A percentile compares a stretch with the other conserved stretches of the same genome.
phyloP scores from a whole-genome alignment of 2,888 invertebrate species.

The Catocala sponsa region DNA sequence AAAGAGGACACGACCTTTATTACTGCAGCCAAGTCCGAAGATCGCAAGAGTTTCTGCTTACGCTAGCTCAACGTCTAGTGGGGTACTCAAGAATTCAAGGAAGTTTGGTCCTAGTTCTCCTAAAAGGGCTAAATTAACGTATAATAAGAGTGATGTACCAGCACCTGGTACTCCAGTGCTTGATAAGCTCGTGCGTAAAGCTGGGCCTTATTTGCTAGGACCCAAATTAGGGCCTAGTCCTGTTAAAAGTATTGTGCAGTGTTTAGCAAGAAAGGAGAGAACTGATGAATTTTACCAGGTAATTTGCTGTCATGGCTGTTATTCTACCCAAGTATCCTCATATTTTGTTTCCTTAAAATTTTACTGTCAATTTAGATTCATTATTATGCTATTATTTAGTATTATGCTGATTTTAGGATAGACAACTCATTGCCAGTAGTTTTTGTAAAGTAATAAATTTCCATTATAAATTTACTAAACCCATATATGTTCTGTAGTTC shows the following conservation, averaged over 20 bases:
- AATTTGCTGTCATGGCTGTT: conserved; percentile 7
- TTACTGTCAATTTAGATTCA: too few relatives aligned
- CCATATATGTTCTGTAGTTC: too few relatives aligned
- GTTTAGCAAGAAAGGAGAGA: conserved; percentile 91
- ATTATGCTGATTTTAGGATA: too few relatives aligned
- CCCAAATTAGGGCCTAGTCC: conserved; percentile 92
- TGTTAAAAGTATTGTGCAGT: conserved; percentile 93
- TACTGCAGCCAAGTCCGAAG: conserved; percentile 78
- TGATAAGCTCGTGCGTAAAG: conserved; percentile 86
- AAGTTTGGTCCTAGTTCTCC: conserved; percentile 63
- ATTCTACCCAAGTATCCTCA: neutral
- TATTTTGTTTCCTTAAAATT: too few relatives aligned
- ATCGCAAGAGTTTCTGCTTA: conserved; percentile 75
- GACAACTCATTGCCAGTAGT: too few relatives aligned
- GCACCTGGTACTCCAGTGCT: conserved; percentile 85
- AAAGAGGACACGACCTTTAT: conserved; percentile 83
- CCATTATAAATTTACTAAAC: too few relatives aligned
- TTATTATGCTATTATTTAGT: too few relatives aligned
- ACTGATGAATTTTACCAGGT: conserved; percentile 91
- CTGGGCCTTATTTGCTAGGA: conserved; percentile 91
- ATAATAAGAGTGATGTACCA: conserved; percentile 78
- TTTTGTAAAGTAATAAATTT: too few relatives aligned
- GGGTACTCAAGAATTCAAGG: conserved; percentile 69
- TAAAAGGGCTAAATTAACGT: conserved; percentile 67
- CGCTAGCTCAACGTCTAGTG: conserved; percentile 68